Conservation (phyloP, 2,888 invertebrate genomes). For the Pollenia angustigena region DNA sequence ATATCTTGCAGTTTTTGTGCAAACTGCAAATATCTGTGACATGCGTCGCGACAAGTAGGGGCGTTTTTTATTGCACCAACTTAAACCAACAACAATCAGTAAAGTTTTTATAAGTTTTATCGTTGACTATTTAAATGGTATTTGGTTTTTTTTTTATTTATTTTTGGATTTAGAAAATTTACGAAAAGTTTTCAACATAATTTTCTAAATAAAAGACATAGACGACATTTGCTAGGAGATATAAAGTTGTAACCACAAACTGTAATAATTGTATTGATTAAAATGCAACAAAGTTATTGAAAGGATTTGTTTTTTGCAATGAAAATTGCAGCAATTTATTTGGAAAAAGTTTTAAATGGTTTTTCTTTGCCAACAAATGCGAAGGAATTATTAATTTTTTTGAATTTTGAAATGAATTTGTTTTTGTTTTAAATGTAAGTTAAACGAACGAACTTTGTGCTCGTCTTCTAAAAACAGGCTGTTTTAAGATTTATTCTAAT, state of each 20-base stretch:
- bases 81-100: slow-evolving; percentile 23
- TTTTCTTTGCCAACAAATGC: not conserved
- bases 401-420: not conserved
- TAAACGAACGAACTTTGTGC: no score
- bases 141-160: slow-evolving; percentile 6
- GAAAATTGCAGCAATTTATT: not conserved
- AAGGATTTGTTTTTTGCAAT: not conserved
- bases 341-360: slow-evolving; percentile 23
- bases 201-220: slow-evolving; percentile 29
- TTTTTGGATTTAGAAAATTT: slow-evolving; percentile 44
- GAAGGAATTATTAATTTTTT: not conserved
- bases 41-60: slow-evolving; percentile 69
- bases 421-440: no score
- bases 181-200: slow-evolving; percentile 51
- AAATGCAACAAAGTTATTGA: slow-evolving; percentile 15
- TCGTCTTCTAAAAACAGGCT: no score
- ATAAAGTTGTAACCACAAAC: slow-evolving; percentile 3
- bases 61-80: slow-evolving; percentile 46
- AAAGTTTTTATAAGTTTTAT: slow-evolving; percentile 64
- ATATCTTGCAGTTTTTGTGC: slow-evolving; percentile 29
- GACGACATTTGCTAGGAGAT: slow-evolving; percentile 5
- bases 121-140: slow-evolving; percentile 49
- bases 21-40: slow-evolving; percentile 65
- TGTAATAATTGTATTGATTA: not conserved
- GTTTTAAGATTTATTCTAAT: no score